A percentile compares a stretch with the other conserved stretches of the same genome.
Conservation (phyloP, 2,797 vertebrate genomes). For the Meriones psammophilus region DNA sequence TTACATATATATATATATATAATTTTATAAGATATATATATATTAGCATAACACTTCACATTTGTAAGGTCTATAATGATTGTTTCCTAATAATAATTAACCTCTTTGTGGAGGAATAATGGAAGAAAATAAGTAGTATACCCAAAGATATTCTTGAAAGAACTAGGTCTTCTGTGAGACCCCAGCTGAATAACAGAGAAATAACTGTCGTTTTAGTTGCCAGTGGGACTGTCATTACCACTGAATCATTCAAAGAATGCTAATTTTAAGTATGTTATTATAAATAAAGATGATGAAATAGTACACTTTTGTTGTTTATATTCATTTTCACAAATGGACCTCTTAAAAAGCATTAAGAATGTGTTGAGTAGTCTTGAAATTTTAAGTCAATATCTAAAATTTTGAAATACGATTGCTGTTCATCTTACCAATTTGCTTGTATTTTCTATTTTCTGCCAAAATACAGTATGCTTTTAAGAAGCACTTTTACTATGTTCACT, state of each 20-base stretch:
- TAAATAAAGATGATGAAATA: constrained; percentile 10
- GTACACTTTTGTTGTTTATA: constrained; percentile 39
- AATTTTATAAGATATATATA: background rate
- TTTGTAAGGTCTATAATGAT: background rate
- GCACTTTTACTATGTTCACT: constrained; percentile 61
- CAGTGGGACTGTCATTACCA: background rate
- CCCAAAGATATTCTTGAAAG: background rate
- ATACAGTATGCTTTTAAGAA: constrained; percentile 30
- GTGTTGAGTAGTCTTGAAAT: background rate
- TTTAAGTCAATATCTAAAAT: constrained; percentile 30
- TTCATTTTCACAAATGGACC: constrained; percentile 60
- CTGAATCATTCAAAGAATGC: constrained; percentile 30
- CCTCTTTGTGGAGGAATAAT: background rate
- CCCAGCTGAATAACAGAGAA: background rate
- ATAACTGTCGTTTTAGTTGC: background rate
- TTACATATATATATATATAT: no score
- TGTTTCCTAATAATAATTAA: background rate
- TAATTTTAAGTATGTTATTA: background rate
- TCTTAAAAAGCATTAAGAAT: constrained; percentile 62
- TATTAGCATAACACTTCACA: background rate
- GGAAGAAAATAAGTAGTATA: background rate
- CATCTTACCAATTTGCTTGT: constrained; percentile 37
- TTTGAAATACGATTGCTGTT: background rate
- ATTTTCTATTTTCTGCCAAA: constrained; percentile 63
- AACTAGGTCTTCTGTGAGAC: constrained; percentile 1